phyloP scores from a whole-genome alignment of 2,888 invertebrate species.

The Rhagophthalmus giganteus region DNA sequence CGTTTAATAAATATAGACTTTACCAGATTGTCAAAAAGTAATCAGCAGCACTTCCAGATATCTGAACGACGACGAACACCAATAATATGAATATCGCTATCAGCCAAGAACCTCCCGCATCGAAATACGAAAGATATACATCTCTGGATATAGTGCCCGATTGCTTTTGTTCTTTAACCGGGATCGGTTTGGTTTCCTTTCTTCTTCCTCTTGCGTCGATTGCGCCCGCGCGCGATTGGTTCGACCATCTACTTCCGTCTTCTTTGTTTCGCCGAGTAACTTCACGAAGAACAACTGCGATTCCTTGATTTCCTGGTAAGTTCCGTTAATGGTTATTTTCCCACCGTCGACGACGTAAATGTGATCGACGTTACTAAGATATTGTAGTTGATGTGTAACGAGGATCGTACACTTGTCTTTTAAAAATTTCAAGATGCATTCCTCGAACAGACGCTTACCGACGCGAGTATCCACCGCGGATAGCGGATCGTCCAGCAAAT shows the following conservation, averaged over 20 bases:
- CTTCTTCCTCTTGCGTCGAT: conserved; percentile 2
- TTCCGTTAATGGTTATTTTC: conserved; percentile 61
- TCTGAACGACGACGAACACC: conserved; percentile 69
- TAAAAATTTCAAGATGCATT: conserved; percentile 67
- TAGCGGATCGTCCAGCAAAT: conserved; percentile 83
- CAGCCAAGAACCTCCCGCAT: conserved; percentile 70
- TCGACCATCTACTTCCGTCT: conserved; percentile 47
- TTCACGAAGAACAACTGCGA: conserved; percentile 72
- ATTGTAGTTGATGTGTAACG: conserved; percentile 72
- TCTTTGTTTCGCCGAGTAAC: conserved; percentile 60
- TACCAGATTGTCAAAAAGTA: conserved; percentile 80
- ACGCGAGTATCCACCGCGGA: conserved; percentile 88
- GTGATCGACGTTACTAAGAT: conserved; percentile 59
- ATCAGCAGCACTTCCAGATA: conserved; percentile 73
- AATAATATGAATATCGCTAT: conserved; percentile 63
- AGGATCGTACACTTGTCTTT: conserved; percentile 68
- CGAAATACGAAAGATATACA: conserved; percentile 71
- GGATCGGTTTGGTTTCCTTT: conserved; percentile 39
- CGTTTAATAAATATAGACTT: conserved; percentile 33
- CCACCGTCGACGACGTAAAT: conserved; percentile 62
- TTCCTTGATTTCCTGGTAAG: conserved; percentile 68
- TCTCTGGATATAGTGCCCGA: conserved; percentile 58
- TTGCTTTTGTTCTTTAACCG: conserved; percentile 61
- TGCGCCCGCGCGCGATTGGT: conserved; percentile 39
- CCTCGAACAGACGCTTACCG: conserved; percentile 80